Evolutionary conservation across 2,888 invertebrate species (phyloP).

Genomic region (Stictocephala bisonia): DNA sequence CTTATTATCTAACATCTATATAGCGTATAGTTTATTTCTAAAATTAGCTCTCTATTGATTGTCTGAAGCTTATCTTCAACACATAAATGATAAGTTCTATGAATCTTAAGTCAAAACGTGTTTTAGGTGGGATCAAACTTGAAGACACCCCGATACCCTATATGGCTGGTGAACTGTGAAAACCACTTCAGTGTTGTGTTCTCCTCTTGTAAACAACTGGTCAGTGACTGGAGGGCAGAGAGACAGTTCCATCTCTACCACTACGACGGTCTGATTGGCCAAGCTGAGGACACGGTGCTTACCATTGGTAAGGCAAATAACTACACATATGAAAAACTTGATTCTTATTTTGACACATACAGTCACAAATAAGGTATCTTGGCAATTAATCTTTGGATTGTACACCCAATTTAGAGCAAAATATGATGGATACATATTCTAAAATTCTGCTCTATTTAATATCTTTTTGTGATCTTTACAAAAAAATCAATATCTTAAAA

Average conservation of each 20-base stretch:
- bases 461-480: too few relatives aligned
- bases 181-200: slow-evolving; percentile 50
- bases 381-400: too few relatives aligned
- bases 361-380: too few relatives aligned
- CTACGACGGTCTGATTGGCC: slow-evolving; percentile 45
- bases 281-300: slow-evolving; percentile 45
- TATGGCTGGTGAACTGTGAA: slow-evolving; percentile 51
- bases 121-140: slow-evolving; percentile 51
- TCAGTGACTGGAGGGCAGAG: slow-evolving; percentile 51
- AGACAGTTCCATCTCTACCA: slow-evolving; percentile 46
- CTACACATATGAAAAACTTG: too few relatives aligned
- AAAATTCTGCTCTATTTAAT: too few relatives aligned
- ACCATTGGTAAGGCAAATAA: slow-evolving; percentile 49
- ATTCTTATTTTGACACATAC: too few relatives aligned
- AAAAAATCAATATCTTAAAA: too few relatives aligned
- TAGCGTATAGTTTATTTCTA: neutral
- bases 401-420: too few relatives aligned
- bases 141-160: slow-evolving; percentile 51
- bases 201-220: slow-evolving; percentile 48
- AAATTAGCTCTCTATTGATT: neutral
- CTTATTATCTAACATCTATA: too few relatives aligned
- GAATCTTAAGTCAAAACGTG: neutral
- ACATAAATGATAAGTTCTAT: neutral
- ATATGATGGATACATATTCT: too few relatives aligned
- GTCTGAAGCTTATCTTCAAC: neutral